Evolutionary conservation across 1,140 invertebrate species (phyloP).

Genomic region (Mycetomoellerius zeteki): DNA sequence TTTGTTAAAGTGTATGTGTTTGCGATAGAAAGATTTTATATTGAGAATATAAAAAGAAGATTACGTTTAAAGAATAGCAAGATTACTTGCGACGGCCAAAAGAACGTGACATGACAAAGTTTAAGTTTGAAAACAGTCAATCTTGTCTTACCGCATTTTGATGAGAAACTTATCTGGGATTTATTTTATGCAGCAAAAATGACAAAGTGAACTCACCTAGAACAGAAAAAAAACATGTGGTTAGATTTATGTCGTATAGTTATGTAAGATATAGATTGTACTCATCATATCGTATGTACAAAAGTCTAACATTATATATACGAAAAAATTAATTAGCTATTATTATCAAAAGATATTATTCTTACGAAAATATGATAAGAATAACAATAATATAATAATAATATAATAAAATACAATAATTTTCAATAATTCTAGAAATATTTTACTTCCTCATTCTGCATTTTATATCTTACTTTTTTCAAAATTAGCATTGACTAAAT

Average conservation of each 20-base stretch:
- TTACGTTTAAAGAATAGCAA: background rate
- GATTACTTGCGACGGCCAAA: background rate
- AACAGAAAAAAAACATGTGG: constrained; percentile 30
- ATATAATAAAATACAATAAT: too few relatives aligned
- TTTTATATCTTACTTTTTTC: background rate
- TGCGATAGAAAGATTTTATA: background rate
- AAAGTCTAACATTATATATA: background rate
- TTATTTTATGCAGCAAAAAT: background rate
- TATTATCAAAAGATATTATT: background rate
- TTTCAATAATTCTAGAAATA: background rate
- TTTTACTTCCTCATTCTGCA: background rate
- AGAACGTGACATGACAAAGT: background rate
- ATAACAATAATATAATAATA: too few relatives aligned
- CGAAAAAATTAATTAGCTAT: background rate
- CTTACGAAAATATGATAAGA: background rate
- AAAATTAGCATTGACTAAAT: background rate
- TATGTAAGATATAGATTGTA: background rate
- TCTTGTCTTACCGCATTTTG: constrained; percentile 32
- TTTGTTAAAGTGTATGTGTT: background rate
- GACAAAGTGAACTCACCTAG: constrained; percentile 34
- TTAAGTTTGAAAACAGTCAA: background rate
- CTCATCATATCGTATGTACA: background rate
- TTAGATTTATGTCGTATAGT: background rate
- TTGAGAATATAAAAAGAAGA: background rate
- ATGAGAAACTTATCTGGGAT: background rate